These are phyloP conservation scores for Atta texana DNA, from an alignment of 1,140 invertebrate species.

Conservation along the genomic window DNA sequence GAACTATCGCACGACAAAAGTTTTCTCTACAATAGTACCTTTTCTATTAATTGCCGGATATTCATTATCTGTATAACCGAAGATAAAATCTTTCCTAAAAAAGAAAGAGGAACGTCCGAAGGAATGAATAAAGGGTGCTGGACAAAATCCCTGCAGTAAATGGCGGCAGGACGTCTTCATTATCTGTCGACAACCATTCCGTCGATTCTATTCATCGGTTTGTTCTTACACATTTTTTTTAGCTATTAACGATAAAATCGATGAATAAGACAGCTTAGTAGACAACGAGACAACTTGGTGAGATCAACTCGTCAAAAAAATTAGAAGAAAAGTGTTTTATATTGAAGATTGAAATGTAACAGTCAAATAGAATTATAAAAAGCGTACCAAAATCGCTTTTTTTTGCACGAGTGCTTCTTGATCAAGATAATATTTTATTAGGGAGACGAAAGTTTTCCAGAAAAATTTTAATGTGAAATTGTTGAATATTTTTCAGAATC, in stretches of 20 bases:
- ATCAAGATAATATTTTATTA: neutral
- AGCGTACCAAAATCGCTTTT: neutral
- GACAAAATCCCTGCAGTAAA: constrained; percentile 46
- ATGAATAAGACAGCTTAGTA: constrained; percentile 27
- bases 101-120: neutral
- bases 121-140: constrained; percentile 2
- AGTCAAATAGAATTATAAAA: constrained; percentile 19
- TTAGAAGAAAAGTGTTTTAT: constrained; percentile 26
- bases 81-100: constrained; percentile 37
- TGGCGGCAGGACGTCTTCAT: constrained; percentile 59
- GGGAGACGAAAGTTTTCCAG: neutral
- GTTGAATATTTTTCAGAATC: neutral
- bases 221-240: constrained; percentile 35
- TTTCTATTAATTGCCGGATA: constrained; percentile 40
- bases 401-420: neutral
- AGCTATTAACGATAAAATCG: constrained; percentile 46
- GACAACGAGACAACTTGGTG: neutral
- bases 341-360: constrained; percentile 38
- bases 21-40: constrained; percentile 1
- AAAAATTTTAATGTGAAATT: neutral
- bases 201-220: constrained; percentile 60
- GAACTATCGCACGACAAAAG: neutral
- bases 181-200: constrained; percentile 42
- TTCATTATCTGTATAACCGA: constrained; percentile 40
- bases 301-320: constrained; percentile 21